phyloP scores from a whole-genome alignment of 2,888 invertebrate genomes.

The Heliothis peltigera region DNA sequence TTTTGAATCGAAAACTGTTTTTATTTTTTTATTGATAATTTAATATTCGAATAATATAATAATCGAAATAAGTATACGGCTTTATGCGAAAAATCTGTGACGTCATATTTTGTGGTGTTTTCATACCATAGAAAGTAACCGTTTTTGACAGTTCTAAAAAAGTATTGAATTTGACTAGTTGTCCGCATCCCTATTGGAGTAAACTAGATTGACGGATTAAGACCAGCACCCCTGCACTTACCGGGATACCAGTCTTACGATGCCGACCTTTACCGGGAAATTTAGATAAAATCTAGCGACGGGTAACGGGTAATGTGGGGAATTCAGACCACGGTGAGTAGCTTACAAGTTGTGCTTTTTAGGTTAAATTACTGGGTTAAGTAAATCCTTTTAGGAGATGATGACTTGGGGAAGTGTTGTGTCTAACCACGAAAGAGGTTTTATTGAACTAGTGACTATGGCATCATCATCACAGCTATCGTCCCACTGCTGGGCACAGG shows the following conservation, averaged over 20 bases:
- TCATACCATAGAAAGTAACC: too few species aligned
- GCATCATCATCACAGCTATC: too few species aligned
- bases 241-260: constrained; percentile 4
- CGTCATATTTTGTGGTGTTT: too few species aligned
- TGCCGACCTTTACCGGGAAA: constrained; percentile 6
- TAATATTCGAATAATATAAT: too few species aligned
- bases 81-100: too few species aligned
- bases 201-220: constrained; percentile 33
- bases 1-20: too few species aligned
- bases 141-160: too few species aligned
- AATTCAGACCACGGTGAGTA: background rate
- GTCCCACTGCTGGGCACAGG: background rate
- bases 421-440: background rate
- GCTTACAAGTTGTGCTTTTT: background rate
- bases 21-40: too few species aligned
- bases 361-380: background rate
- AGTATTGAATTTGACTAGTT: too few species aligned
- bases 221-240: constrained; percentile 17
- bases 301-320: background rate
- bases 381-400: background rate
- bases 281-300: constrained; percentile 22
- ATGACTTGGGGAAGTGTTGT: background rate
- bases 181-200: too few species aligned
- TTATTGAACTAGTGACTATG: background rate
- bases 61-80: too few species aligned